These are phyloP conservation scores for Toxotes jaculatrix DNA, from an alignment of 2,113 vertebrate genomes.

Conservation along the genomic window DNA sequence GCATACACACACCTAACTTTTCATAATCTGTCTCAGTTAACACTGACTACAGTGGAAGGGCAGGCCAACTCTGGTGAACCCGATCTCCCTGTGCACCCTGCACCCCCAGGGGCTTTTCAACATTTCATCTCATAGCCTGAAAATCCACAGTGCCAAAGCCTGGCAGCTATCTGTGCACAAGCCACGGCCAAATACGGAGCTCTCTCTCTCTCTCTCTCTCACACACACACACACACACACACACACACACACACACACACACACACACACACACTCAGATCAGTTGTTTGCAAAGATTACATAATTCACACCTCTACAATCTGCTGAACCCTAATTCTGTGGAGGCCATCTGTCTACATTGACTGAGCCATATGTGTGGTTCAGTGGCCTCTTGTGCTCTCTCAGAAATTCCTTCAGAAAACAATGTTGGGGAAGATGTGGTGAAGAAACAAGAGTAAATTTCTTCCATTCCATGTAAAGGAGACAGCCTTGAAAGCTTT, in stretches of 20 bases:
- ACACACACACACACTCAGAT: conserved; percentile 12
- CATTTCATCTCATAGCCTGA: conserved; percentile 50
- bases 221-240: neutral
- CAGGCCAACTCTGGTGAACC: conserved; percentile 52
- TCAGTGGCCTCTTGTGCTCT: conserved; percentile 22
- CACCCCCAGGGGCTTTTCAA: conserved; percentile 70
- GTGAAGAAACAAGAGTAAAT: conserved; percentile 23
- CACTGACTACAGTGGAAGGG: conserved; percentile 11
- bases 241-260: conserved; percentile 3
- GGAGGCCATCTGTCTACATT: conserved; percentile 52
- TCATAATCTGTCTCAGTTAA: conserved; percentile 7
- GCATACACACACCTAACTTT: neutral
- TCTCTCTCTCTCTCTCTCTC: neutral
- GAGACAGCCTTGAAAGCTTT: conserved; percentile 22
- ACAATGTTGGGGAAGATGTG: conserved; percentile 43
- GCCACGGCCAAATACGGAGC: conserved; percentile 32
- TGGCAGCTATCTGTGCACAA: conserved; percentile 62
- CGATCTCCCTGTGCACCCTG: conserved; percentile 77
- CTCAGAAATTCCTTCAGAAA: conserved; percentile 50
- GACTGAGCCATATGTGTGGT: conserved; percentile 36
- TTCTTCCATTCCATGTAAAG: conserved; percentile 49
- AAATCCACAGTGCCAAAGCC: conserved; percentile 50
- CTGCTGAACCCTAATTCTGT: conserved; percentile 34
- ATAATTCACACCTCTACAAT: conserved; percentile 70
- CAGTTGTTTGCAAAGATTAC: conserved; percentile 60